Base-by-base conservation (phyloP, 2,888 invertebrate species). In the Dynastes maya region DNA sequence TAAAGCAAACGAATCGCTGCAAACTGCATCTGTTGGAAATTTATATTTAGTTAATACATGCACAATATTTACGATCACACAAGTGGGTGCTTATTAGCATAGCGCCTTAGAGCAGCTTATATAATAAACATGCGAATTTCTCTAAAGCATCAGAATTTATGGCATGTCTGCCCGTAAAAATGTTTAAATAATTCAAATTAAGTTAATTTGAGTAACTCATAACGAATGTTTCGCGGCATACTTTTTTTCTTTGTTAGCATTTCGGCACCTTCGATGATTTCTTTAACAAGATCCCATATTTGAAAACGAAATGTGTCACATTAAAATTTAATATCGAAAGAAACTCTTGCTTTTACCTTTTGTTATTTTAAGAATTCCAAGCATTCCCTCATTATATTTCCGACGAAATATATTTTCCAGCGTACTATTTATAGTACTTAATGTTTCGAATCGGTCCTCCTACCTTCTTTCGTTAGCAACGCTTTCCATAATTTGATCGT, bases 51-150 rank as follows among this genome's bases (percentile, higher is more conserved):
- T 55, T 45, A 45, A 13, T 55, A 16, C 2, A n/a, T 22, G 1
- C 6, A 55, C n/a, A 8, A 55, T 16, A n/a, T 55, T n/a, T 55
- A 55, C 55, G 55, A 55, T 55, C 55, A n/a, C 8, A 55, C 55
- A 55, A 55, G 55, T 55, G 55, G 16, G n/a, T 55, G 16, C 55
- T 22, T 55, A 55, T 53, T 55, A 55, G 1, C 55, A 22, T 55
- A 5, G 8, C 22, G 16, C 22, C n/a, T 5, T n/a, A n/a, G 22
- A 55, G n/a, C 22, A 55, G 4, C 13, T 55, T 5, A 13, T n/a
- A 55, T 55, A 55, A 55, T 55, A 55, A n/a, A 55, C 55, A 11
- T 11, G 8, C 9, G 8, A 45, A 45, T 45, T 45, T 45, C 8
- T 45, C 45, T 2, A 8, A 45, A 6, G 8, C 1, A 45, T 9